Evolutionary conservation across 2,888 invertebrate genomes (phyloP).

Genomic region (Thecocarcelia acutangulata): DNA sequence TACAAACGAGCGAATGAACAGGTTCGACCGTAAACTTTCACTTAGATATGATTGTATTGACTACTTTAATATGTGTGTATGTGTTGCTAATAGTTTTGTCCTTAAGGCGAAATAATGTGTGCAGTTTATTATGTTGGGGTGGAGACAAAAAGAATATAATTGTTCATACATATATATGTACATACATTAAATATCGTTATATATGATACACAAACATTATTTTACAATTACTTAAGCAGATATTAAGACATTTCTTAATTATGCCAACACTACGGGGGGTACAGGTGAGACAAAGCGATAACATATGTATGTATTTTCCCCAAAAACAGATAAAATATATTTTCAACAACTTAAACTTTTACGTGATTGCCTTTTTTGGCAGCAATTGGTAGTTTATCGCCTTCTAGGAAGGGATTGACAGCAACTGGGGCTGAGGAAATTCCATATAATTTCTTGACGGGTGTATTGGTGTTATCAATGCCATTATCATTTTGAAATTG

Average conservation of each 20-base stretch:
- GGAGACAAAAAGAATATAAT: not conserved
- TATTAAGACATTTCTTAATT: conserved; percentile 11
- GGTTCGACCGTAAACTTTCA: no score
- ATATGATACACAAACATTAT: conserved; percentile 18
- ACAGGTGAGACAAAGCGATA: conserved; percentile 46
- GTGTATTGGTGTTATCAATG: conserved; percentile 85
- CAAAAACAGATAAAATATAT: not conserved
- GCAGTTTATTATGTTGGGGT: not conserved
- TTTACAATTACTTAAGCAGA: conserved; percentile 7
- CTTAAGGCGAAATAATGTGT: not conserved
- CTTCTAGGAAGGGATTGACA: conserved; percentile 92
- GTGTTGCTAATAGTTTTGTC: no score
- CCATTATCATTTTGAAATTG: conserved; percentile 80
- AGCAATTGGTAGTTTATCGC: conserved; percentile 93
- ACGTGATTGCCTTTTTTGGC: conserved; percentile 95
- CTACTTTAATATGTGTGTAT: conserved; percentile 11
- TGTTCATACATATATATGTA: conserved; percentile 10
- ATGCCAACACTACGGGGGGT: not conserved
- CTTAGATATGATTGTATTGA: conserved; percentile 27
- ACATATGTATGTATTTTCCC: not conserved
- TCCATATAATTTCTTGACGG: conserved; percentile 89
- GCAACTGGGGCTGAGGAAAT: conserved; percentile 84
- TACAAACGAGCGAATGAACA: no score
- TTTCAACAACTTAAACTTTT: conserved; percentile 49
- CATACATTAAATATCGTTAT: conserved; percentile 5